Conservation (phyloP, 2,797 vertebrate species). For the Heteromormyrus szaboi region DNA sequence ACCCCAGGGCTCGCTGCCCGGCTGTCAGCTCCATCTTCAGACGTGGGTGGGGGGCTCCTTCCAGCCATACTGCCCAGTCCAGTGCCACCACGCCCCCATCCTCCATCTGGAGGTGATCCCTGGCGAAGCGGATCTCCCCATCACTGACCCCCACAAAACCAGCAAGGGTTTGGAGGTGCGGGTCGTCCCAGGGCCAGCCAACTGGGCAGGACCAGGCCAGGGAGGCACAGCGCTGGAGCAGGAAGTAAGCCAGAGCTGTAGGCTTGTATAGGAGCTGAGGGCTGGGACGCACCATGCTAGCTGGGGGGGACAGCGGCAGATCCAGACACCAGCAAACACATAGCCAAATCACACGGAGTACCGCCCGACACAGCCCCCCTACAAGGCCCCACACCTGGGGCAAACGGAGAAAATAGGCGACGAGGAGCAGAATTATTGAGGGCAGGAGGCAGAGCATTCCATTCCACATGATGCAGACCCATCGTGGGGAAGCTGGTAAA, state of each 20-base stretch:
- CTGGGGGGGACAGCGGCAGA: slow-evolving; percentile 32
- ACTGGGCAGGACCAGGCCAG: slow-evolving; percentile 42
- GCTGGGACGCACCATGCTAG: slow-evolving; percentile 10
- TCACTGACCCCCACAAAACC: slow-evolving; percentile 51
- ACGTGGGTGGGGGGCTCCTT: slow-evolving; percentile 42
- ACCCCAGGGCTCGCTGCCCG: slow-evolving; percentile 37
- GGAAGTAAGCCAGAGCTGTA: slow-evolving; percentile 68
- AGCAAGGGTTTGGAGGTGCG: slow-evolving; percentile 67
- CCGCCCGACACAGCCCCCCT: not conserved
- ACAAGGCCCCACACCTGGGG: slow-evolving; percentile 20
- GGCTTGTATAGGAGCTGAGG: slow-evolving; percentile 67
- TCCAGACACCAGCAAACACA: slow-evolving; percentile 40
- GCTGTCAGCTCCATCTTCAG: slow-evolving; percentile 35
- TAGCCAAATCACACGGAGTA: slow-evolving; percentile 43
- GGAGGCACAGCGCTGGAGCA: slow-evolving; percentile 56
- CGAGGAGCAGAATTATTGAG: slow-evolving; percentile 38
- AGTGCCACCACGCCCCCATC: slow-evolving; percentile 73
- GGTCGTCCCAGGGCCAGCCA: slow-evolving; percentile 59
- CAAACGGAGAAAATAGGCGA: slow-evolving; percentile 28
- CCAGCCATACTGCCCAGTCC: slow-evolving; percentile 71
- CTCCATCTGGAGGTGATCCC: slow-evolving; percentile 69
- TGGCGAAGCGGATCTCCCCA: slow-evolving; percentile 44
- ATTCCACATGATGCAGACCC: slow-evolving; percentile 27
- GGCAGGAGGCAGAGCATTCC: slow-evolving; percentile 44
- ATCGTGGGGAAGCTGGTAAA: not conserved